These are phyloP conservation scores for Flabesymbios commensalis DNA, from an alignment of 2,888 invertebrate genomes.

Conservation along the genomic window DNA sequence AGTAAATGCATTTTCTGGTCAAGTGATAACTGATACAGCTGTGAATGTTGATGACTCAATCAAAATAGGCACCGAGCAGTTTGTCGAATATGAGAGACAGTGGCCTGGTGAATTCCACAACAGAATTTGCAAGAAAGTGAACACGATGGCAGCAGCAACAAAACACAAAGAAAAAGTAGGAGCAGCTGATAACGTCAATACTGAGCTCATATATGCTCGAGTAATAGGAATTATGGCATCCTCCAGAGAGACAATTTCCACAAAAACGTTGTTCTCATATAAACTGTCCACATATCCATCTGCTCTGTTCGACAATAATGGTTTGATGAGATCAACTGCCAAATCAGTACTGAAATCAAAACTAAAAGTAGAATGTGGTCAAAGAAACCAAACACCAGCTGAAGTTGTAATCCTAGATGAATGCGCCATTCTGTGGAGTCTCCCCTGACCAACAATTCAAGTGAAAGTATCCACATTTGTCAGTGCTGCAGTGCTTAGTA, in stretches of 20 bases:
- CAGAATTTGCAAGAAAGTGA: not conserved
- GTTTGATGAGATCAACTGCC: constrained; percentile 21
- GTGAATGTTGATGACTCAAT: not conserved
- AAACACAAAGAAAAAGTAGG: not conserved
- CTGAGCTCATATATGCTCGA: constrained; percentile 11
- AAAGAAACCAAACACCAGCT: too few species aligned
- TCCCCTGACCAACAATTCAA: too few species aligned
- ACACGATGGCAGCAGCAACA: not conserved
- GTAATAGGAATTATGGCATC: constrained; percentile 15
- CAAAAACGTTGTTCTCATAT: constrained; percentile 19
- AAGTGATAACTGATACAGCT: not conserved
- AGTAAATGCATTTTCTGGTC: not conserved
- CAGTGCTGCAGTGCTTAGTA: too few species aligned
- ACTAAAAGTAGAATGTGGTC: constrained; percentile 13
- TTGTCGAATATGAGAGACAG: not conserved
- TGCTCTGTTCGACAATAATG: constrained; percentile 26
- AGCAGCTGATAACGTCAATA: not conserved
- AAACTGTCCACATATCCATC: constrained; percentile 29
- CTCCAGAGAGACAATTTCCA: constrained; percentile 11
- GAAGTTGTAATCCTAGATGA: too few species aligned
- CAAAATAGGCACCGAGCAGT: not conserved
- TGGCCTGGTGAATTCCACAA: not conserved
- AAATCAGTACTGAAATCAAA: constrained; percentile 26
- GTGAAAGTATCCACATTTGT: too few species aligned
- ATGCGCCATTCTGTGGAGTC: too few species aligned